These are phyloP conservation scores for Ganaspis brasiliensis DNA, from an alignment of 2,888 invertebrate species.

Conservation along the genomic window DNA sequence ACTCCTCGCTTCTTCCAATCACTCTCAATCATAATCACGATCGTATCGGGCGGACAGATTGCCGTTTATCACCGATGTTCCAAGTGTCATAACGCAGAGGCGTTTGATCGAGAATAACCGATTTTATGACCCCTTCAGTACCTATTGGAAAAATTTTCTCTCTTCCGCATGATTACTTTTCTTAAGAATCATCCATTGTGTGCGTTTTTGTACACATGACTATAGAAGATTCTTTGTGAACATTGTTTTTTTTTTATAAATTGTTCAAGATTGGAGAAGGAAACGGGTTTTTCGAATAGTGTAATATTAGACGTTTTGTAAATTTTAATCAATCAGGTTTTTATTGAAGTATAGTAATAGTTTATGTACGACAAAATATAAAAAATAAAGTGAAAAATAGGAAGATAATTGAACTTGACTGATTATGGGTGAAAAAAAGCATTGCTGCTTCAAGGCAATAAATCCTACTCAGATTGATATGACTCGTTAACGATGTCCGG, in stretches of 20 bases:
- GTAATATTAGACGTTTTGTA: too few species aligned
- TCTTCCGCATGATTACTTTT: background rate
- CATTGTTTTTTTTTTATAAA: too few species aligned
- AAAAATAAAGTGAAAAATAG: conserved; percentile 10
- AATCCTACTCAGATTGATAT: conserved; percentile 57
- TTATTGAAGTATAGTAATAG: too few species aligned
- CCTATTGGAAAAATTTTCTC: background rate
- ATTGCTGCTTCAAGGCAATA: conserved; percentile 44
- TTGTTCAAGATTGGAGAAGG: too few species aligned
- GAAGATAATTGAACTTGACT: conserved; percentile 32
- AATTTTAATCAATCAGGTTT: too few species aligned
- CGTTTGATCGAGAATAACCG: conserved; percentile 18
- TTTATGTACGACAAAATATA: background rate
- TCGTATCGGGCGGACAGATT: conserved; percentile 29
- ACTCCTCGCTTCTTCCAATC: conserved; percentile 34
- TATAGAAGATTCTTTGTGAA: too few species aligned
- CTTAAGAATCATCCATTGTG: background rate
- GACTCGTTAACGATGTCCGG: conserved; percentile 58
- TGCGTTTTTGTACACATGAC: too few species aligned
- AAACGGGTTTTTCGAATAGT: too few species aligned
- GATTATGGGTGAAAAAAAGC: conserved; percentile 23
- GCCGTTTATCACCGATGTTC: conserved; percentile 34
- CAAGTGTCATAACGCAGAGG: conserved; percentile 32
- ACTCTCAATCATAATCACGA: conserved; percentile 41
- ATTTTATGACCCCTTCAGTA: background rate